A percentile compares a stretch with the other conserved stretches of the same genome.
Conservation (phyloP, 1,140 invertebrate species). For the Lanistes nyassanus region DNA sequence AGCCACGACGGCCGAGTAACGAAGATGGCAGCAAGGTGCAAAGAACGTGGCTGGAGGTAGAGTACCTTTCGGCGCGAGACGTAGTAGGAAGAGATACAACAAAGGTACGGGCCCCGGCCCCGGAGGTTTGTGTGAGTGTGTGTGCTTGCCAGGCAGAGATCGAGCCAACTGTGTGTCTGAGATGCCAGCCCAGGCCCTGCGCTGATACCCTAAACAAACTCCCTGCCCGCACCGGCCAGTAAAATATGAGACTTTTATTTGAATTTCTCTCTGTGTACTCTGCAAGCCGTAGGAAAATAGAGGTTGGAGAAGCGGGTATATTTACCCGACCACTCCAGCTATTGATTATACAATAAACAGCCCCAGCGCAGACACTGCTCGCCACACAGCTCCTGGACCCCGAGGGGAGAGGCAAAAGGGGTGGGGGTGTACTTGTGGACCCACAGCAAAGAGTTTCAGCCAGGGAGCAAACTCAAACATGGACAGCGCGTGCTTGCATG, state of each 20-base stretch:
- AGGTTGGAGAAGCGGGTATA: conserved; percentile 25
- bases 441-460: conserved; percentile 15
- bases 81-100: too few species aligned
- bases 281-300: conserved; percentile 24
- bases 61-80: too few species aligned
- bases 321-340: conserved; percentile 27
- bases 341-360: conserved; percentile 29
- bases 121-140: not conserved
- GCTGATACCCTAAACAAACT: conserved; percentile 28
- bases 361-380: conserved; percentile 2
- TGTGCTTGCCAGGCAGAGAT: conserved; percentile 9
- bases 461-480: conserved; percentile 24
- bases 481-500: conserved; percentile 18
- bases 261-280: conserved; percentile 25
- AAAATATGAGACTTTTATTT: conserved; percentile 32
- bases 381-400: not conserved
- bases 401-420: not conserved
- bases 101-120: too few species aligned
- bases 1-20: too few species aligned
- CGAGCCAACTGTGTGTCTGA: conserved; percentile 9
- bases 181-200: conserved; percentile 7
- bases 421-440: conserved; percentile 6
- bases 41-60: too few species aligned
- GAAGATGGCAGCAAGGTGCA: too few species aligned
- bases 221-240: conserved; percentile 11